phyloP scores from a whole-genome alignment of 2,888 invertebrate genomes.

The Chrysotoxum bicinctum region DNA sequence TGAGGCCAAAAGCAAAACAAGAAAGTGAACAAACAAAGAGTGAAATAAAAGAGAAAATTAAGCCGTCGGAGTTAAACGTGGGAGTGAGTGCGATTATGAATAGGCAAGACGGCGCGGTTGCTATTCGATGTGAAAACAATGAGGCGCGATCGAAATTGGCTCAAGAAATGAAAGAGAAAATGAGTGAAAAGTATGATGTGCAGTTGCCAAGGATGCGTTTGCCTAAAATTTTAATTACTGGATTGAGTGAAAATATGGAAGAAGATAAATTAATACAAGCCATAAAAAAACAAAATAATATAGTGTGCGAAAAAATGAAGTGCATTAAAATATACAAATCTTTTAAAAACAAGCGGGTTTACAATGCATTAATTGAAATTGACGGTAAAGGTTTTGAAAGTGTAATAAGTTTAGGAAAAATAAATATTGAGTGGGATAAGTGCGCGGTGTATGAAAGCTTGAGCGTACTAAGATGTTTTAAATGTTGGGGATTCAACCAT shows the following conservation, averaged over 20 bases:
- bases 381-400: background rate
- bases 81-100: constrained; percentile 15
- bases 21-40: background rate
- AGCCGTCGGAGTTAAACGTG: background rate
- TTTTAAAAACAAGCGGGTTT: background rate
- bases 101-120: constrained; percentile 6
- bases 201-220: background rate
- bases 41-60: constrained; percentile 15
- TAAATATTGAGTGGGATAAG: too few species aligned
- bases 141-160: background rate
- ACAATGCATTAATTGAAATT: background rate
- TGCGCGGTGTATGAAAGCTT: too few species aligned
- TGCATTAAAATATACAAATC: background rate
- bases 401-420: background rate
- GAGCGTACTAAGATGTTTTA: too few species aligned
- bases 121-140: constrained; percentile 10
- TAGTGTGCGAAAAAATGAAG: background rate
- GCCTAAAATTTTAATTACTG: background rate
- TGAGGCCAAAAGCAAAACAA: constrained; percentile 6
- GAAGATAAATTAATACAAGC: background rate
- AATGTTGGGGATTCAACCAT: too few species aligned
- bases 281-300: background rate
- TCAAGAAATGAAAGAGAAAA: background rate
- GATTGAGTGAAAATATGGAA: background rate
- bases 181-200: constrained; percentile 15